These are phyloP conservation scores for Podilymbus podiceps DNA, from an alignment of 2,113 vertebrate genomes.

Conservation along the genomic window DNA sequence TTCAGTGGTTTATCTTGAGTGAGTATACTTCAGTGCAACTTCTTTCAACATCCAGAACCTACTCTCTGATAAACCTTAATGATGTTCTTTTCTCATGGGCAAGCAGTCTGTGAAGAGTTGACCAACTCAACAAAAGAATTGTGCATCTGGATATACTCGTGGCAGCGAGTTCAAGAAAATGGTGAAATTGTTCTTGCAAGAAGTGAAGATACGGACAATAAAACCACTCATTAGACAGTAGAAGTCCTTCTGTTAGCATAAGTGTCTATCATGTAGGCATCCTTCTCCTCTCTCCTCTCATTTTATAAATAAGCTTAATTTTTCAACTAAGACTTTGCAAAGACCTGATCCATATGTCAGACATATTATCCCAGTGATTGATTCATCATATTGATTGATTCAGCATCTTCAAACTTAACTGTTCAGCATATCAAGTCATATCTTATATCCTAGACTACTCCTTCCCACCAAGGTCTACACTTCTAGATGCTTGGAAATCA, in stretches of 20 bases:
- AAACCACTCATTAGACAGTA: background rate
- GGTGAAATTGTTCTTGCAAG: background rate
- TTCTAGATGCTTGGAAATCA: background rate
- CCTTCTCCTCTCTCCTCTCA: background rate
- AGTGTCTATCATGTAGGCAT: background rate
- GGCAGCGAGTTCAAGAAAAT: background rate
- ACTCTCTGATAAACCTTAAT: background rate
- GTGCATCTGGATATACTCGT: background rate
- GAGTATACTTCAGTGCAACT: background rate
- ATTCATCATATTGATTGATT: background rate
- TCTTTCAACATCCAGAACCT: background rate
- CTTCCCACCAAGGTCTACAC: background rate
- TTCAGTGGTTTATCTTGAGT: background rate
- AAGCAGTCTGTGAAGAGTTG: background rate
- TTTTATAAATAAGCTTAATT: background rate
- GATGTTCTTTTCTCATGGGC: background rate
- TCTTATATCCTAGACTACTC: background rate
- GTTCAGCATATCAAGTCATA: background rate
- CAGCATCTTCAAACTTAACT: background rate
- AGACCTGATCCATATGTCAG: accelerated
- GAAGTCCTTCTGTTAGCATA: background rate
- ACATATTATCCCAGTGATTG: background rate
- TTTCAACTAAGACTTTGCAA: background rate
- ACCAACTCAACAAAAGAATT: background rate
- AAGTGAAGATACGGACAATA: background rate